Base-by-base conservation (phyloP, 2,113 vertebrate genomes). In the Melospiza georgiana region DNA sequence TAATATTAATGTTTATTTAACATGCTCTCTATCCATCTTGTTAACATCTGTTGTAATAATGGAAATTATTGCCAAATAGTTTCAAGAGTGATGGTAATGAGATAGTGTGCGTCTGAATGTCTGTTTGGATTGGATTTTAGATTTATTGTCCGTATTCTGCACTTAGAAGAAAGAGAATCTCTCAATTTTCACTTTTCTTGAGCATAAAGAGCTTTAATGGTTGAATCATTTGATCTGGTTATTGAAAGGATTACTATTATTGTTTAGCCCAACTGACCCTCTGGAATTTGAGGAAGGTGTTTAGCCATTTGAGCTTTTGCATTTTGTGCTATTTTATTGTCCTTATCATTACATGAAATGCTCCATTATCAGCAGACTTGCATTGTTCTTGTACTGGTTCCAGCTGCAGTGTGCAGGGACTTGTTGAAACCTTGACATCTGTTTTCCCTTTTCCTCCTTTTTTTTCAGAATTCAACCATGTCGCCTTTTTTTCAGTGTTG, bases 311-410 rank as follows among this genome's bases (percentile, higher is more conserved):
- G 25, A 55, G 51, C 52, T 74, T 93, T 95, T 90, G 54, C 79
- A 39, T 87, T 94, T 95, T 96, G 74, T 95, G 90, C 78, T 80
- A 11, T 88, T 96, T 95, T 95, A 93, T 93, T 95, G 52, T 78
- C 87, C 75, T 87, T 86, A 93, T 91, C 19, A 12, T 95, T 95
- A 93, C 57, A 90, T 59, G 62, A 88, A 93, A 88, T 94, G 78
- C 93, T 90, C 77, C 79, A 94, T 89, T 93, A 91, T 83, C 67
- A 69, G 61, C 80, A 75, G 82, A 43, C 43, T 87, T 81, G 20
- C 23, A 46, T 77, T 93, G 82, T 2, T 89, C 89, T 92, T 95
- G 81, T 71, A n/a, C 83, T 86, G 76, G 48, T 89, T 95, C 89
- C 95, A 92, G 85, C 89, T 91, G 30, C 51, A 74, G 55, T 85